Evolutionary conservation across 37 sponge, comb jelly and placozoan genomes (phyloP).

Genomic region (Beroe ovata): DNA sequence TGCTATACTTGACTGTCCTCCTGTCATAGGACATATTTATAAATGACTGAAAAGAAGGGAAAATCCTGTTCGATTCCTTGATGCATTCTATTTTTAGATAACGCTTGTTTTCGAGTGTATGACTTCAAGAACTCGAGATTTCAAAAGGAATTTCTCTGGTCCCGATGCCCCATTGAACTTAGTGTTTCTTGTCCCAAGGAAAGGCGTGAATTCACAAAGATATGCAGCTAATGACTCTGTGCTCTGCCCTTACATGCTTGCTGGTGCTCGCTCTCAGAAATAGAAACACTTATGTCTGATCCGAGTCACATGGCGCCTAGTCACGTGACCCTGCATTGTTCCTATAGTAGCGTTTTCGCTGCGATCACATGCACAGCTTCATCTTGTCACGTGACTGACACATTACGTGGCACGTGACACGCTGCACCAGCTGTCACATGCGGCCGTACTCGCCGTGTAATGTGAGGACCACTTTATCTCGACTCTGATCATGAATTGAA

Average conservation of each 20-base stretch:
- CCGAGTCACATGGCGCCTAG: not conserved
- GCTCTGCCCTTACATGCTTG: slow-evolving; percentile 1
- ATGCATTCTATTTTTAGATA: too few species aligned
- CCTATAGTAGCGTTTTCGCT: not conserved
- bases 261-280: not conserved
- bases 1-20: too few species aligned
- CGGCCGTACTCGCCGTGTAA: not conserved
- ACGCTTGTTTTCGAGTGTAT: too few species aligned
- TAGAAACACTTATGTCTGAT: not conserved
- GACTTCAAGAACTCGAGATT: too few species aligned
- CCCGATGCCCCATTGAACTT: too few species aligned
- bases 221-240: not conserved
- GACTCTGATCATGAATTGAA: too few species aligned
- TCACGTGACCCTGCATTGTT: not conserved
- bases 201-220: not conserved
- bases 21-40: too few species aligned
- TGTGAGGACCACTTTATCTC: not conserved
- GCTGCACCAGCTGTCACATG: not conserved
- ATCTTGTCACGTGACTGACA: not conserved
- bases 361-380: not conserved
- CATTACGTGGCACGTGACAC: not conserved
- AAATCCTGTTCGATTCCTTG: too few species aligned
- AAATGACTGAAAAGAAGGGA: too few species aligned
- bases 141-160: not conserved
- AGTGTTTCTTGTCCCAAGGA: not conserved